These are phyloP conservation scores for Bellardia pandia DNA, from an alignment of 2,888 invertebrate species.

Conservation along the genomic window DNA sequence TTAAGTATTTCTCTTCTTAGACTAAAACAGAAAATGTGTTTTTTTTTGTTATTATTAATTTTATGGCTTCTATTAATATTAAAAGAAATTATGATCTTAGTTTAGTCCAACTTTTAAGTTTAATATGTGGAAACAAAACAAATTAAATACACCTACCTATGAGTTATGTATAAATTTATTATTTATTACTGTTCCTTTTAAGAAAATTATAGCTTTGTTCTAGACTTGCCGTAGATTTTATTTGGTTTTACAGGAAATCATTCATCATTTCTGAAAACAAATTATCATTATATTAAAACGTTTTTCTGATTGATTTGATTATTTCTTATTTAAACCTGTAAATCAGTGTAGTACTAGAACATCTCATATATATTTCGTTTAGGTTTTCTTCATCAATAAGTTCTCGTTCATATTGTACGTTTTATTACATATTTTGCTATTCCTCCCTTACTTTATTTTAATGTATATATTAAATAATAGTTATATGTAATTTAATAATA, in stretches of 20 bases:
- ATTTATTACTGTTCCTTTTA: too few species aligned
- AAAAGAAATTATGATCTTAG: constrained; percentile 13
- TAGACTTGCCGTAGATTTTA: too few species aligned
- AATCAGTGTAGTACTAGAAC: not conserved
- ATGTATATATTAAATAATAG: constrained; percentile 61
- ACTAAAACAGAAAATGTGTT: constrained; percentile 3
- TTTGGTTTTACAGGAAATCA: too few species aligned
- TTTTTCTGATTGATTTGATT: not conserved
- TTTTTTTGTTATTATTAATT: constrained; percentile 9
- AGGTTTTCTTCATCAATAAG: not conserved
- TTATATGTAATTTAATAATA: constrained; percentile 47
- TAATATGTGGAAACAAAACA: constrained; percentile 14
- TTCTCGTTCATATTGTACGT: constrained; percentile 58
- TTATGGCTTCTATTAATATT: constrained; percentile 12
- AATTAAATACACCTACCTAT: not conserved
- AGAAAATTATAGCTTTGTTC: too few species aligned
- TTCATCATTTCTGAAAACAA: too few species aligned
- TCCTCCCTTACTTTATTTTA: constrained; percentile 5
- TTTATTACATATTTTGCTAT: constrained; percentile 30
- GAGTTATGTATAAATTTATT: too few species aligned
- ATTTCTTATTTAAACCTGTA: not conserved
- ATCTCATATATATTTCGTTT: not conserved
- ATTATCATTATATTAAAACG: too few species aligned
- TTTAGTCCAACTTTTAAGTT: constrained; percentile 31
- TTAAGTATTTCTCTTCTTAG: constrained; percentile 10